These are phyloP conservation scores for Brachionus paranguensis DNA, from an alignment of 1,140 invertebrate species.

Conservation along the genomic window DNA sequence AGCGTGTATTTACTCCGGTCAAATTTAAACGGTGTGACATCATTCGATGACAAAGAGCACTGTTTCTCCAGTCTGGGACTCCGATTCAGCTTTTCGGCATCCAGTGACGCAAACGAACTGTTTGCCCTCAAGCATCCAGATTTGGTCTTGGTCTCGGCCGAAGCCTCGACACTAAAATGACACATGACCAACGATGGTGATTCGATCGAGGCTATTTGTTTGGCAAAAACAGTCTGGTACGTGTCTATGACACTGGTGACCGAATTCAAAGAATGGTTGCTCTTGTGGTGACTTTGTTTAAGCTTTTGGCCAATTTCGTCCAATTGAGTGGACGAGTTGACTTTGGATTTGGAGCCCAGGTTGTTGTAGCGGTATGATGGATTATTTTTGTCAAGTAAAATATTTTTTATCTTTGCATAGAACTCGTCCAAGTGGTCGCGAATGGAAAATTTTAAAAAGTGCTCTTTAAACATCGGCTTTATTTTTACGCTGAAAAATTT, in stretches of 20 bases:
- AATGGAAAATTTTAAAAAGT: conserved; percentile 26
- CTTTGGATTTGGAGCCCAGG: background rate
- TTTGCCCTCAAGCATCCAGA: background rate
- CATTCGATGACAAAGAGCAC: background rate
- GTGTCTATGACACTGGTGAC: background rate
- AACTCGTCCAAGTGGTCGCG: background rate
- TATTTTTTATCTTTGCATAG: background rate
- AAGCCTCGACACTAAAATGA: background rate
- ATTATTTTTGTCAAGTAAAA: conserved; percentile 24
- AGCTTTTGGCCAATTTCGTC: background rate
- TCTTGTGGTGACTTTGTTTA: background rate
- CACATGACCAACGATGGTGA: background rate
- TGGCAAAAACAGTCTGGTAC: conserved; percentile 2
- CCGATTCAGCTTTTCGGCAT: background rate
- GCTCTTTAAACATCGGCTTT: background rate
- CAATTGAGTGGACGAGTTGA: background rate
- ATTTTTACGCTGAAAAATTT: conserved; percentile 19
- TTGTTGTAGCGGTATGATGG: background rate
- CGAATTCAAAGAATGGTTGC: conserved; percentile 7
- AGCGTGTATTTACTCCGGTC: background rate
- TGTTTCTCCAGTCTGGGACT: background rate
- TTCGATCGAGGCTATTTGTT: background rate
- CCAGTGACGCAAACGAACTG: background rate
- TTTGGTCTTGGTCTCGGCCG: background rate
- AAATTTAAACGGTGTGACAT: background rate